Evolutionary conservation across 2,888 invertebrate genomes (phyloP).

Genomic region (Augochlorella aurata): DNA sequence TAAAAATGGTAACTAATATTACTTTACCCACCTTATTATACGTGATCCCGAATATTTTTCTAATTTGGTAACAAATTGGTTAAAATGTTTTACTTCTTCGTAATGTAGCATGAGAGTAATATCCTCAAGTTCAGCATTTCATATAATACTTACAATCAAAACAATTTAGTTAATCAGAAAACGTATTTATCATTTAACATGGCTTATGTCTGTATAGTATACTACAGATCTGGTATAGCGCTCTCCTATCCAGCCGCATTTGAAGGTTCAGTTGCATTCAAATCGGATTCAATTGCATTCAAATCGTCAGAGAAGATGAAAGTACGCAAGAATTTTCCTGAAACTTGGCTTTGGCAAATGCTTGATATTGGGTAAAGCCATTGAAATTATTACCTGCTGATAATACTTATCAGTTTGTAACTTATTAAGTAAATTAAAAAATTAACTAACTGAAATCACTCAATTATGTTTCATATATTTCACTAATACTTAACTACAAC

Average conservation of each 20-base stretch:
- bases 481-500: not conserved
- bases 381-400: constrained; percentile 57
- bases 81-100: constrained; percentile 35
- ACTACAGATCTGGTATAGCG: constrained; percentile 83
- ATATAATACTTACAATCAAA: constrained; percentile 39
- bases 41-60: constrained; percentile 42
- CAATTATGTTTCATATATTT: not conserved
- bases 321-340: constrained; percentile 87
- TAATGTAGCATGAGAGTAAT: constrained; percentile 57
- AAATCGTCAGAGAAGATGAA: constrained; percentile 77
- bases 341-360: constrained; percentile 88
- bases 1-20: constrained; percentile 48
- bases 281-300: constrained; percentile 71
- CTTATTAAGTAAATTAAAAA: constrained; percentile 18
- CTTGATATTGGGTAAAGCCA: constrained; percentile 84
- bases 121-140: constrained; percentile 43
- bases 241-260: constrained; percentile 70
- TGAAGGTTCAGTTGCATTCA: constrained; percentile 71
- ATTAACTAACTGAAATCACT: constrained; percentile 11
- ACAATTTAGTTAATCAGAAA: constrained; percentile 45
- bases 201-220: constrained; percentile 81
- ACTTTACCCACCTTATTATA: constrained; percentile 29
- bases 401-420: constrained; percentile 13
- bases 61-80: constrained; percentile 37
- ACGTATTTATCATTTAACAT: constrained; percentile 70